These are phyloP conservation scores for Balanococcus diminutus DNA, from an alignment of 2,888 invertebrate genomes.

Conservation along the genomic window DNA sequence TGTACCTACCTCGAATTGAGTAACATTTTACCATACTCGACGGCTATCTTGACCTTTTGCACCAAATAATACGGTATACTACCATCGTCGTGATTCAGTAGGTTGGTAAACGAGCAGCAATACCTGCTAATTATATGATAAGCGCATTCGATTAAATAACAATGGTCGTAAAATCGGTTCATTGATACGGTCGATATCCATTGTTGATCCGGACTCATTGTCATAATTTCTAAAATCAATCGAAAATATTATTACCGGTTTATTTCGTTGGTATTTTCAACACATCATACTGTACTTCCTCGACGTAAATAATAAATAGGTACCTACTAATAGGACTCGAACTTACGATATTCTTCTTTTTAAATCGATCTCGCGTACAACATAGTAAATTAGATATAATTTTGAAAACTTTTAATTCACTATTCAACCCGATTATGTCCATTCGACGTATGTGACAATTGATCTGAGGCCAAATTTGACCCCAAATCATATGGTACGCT, in stretches of 20 bases:
- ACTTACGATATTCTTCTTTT: conserved; percentile 11
- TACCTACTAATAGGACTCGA: not conserved
- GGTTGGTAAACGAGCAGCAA: conserved; percentile 48
- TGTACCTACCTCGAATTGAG: conserved; percentile 40
- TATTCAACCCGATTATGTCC: not conserved
- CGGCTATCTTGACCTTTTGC: conserved; percentile 49
- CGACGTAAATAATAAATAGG: not conserved
- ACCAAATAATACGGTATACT: conserved; percentile 48
- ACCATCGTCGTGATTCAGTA: conserved; percentile 47
- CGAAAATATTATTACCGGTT: not conserved
- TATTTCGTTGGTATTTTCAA: not conserved
- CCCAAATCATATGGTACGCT: not conserved
- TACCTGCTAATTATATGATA: conserved; percentile 49
- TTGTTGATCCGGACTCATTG: conserved; percentile 45
- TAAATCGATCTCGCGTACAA: not conserved
- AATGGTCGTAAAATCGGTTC: conserved; percentile 50
- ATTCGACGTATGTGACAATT: conserved; percentile 17
- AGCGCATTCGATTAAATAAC: conserved; percentile 50
- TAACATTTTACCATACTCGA: conserved; percentile 42
- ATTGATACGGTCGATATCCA: conserved; percentile 50
- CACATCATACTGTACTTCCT: too few relatives aligned
- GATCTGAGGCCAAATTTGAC: not conserved
- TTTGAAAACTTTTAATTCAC: conserved; percentile 6
- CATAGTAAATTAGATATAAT: conserved; percentile 27
- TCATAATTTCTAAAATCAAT: conserved; percentile 23